These are phyloP conservation scores for Heliconius melpomene DNA, from an alignment of 1,140 invertebrate genomes.

Conservation along the genomic window DNA sequence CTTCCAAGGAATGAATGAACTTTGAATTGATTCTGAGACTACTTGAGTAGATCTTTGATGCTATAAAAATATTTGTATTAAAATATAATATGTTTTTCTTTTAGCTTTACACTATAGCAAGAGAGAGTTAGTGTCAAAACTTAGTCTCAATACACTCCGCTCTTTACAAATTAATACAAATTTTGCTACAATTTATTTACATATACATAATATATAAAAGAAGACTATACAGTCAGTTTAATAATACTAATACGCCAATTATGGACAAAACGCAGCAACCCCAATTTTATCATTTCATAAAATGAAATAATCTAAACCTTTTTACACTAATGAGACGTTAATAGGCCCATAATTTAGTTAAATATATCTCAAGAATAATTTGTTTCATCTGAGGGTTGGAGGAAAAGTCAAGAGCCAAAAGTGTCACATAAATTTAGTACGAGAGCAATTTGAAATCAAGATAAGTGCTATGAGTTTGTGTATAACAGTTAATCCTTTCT, in stretches of 20 bases:
- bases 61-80: not conserved
- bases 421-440: constrained; percentile 39
- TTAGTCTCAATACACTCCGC: no score
- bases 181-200: no score
- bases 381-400: constrained; percentile 29
- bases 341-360: constrained; percentile 15
- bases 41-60: not conserved
- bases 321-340: constrained; percentile 17
- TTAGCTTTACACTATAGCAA: no score
- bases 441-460: constrained; percentile 41
- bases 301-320: constrained; percentile 18
- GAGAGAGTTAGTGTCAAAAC: no score
- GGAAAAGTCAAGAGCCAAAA: constrained; percentile 35
- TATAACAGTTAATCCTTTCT: constrained; percentile 38
- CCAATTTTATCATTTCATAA: not conserved
- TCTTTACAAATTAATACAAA: no score
- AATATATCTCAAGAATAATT: constrained; percentile 33
- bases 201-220: no score
- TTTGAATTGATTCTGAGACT: not conserved
- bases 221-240: not conserved
- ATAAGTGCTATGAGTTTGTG: constrained; percentile 38
- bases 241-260: not conserved
- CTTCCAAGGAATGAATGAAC: not conserved
- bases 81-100: not conserved
- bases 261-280: not conserved